Conservation (phyloP, 2,113 vertebrate genomes). For the Chaetura pelagica region DNA sequence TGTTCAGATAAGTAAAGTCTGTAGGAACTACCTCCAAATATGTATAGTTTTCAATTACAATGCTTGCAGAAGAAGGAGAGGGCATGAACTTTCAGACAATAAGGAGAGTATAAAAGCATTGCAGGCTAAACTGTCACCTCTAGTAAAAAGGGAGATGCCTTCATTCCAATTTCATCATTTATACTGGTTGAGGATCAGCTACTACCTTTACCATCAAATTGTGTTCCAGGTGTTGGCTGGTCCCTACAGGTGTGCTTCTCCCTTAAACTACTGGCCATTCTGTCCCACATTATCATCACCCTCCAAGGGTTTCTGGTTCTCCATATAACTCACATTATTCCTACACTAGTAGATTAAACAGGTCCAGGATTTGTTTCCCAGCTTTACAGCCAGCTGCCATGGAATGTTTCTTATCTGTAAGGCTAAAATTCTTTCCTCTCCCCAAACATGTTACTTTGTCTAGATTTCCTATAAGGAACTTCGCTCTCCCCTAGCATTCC, state of each 20-base stretch:
- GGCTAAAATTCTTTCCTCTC: neutral
- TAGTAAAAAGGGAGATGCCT: neutral
- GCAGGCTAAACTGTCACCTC: neutral
- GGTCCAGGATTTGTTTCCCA: neutral
- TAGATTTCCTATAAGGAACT: neutral
- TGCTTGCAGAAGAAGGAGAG: neutral
- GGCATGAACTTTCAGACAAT: neutral
- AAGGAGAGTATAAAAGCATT: neutral
- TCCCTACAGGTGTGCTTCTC: neutral
- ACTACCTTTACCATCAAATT: neutral
- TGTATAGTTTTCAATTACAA: neutral
- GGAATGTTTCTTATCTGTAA: neutral
- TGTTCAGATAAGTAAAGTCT: neutral
- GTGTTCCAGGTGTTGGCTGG: neutral
- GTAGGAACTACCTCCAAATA: neutral
- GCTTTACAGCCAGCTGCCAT: neutral
- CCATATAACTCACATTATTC: neutral
- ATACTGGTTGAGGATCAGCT: neutral
- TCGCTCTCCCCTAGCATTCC: neutral
- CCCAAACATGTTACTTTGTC: neutral
- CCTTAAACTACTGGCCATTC: neutral
- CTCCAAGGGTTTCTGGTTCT: neutral
- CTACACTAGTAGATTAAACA: neutral
- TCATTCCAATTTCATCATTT: neutral
- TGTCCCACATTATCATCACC: neutral